Conservation (phyloP, 1,140 invertebrate species). For the Antheraea pernyi region DNA sequence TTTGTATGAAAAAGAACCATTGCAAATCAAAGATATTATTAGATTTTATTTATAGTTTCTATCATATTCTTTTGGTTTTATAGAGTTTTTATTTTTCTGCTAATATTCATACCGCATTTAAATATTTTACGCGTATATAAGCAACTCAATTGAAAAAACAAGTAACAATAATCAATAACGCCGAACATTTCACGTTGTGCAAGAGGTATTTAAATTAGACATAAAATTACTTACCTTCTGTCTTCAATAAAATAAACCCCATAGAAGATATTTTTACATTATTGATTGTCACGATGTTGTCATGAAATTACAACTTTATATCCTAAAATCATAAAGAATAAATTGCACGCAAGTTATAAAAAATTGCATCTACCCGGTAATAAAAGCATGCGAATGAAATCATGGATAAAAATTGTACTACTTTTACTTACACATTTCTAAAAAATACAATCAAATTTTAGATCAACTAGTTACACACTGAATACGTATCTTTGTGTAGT, state of each 20-base stretch:
- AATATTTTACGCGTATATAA: too few species aligned
- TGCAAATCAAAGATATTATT: too few species aligned
- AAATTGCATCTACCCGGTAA: slow-evolving; percentile 16
- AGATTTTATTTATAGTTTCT: too few species aligned
- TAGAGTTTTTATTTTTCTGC: too few species aligned
- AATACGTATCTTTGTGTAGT: neutral
- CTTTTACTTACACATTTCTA: slow-evolving; percentile 8
- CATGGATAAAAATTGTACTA: neutral
- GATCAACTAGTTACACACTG: neutral
- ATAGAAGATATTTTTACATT: slow-evolving; percentile 44
- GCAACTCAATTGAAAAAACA: too few species aligned
- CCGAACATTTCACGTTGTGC: too few species aligned
- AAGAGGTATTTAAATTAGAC: neutral
- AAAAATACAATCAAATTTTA: neutral
- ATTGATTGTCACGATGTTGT: slow-evolving; percentile 33
- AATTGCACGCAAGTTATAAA: neutral
- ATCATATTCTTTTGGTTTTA: too few species aligned
- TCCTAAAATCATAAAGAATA: neutral
- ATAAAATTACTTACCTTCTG: slow-evolving; percentile 38
- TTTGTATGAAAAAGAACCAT: too few species aligned
- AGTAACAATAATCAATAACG: too few species aligned
- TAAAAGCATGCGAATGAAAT: slow-evolving; percentile 16
- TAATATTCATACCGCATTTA: too few species aligned
- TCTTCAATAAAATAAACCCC: slow-evolving; percentile 32
- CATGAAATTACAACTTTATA: slow-evolving; percentile 21